Evolutionary conservation across 2,797 vertebrate genomes (phyloP).

Genomic region (Protonibea diacanthus): DNA sequence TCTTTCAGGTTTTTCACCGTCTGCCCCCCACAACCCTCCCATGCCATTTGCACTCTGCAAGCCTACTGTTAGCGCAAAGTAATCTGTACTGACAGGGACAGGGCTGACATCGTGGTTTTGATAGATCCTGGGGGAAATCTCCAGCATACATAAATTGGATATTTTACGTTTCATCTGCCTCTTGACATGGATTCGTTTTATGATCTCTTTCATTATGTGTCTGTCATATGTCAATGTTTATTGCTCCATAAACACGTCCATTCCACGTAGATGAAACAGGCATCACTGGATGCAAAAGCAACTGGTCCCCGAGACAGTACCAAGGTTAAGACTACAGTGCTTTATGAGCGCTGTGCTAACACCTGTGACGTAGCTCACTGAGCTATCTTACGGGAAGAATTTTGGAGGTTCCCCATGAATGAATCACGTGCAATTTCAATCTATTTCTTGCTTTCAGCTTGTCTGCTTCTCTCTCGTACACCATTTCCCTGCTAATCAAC

Average conservation of each 20-base stretch:
- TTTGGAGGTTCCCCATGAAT: constrained; percentile 10
- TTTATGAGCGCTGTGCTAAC: constrained; percentile 24
- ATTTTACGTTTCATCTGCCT: constrained; percentile 72
- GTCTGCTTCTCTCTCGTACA: background rate
- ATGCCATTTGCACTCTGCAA: constrained; percentile 32
- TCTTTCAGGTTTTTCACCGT: constrained; percentile 24
- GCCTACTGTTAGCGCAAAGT: constrained; percentile 51
- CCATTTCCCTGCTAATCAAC: constrained; percentile 1
- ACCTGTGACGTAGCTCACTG: constrained; percentile 8
- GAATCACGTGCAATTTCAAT: constrained; percentile 5
- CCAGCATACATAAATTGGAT: constrained; percentile 65
- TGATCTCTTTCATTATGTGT: constrained; percentile 76
- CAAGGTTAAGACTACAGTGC: constrained; percentile 36
- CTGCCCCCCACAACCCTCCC: background rate
- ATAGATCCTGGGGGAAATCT: constrained; percentile 78
- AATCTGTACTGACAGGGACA: constrained; percentile 71
- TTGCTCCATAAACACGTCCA: constrained; percentile 61
- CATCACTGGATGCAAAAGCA: constrained; percentile 25
- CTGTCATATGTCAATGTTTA: constrained; percentile 74
- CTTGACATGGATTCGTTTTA: constrained; percentile 73
- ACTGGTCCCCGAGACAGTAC: constrained; percentile 14
- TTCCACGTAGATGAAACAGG: constrained; percentile 43
- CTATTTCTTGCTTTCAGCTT: constrained; percentile 1
- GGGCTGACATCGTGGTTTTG: constrained; percentile 51
- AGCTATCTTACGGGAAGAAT: constrained; percentile 25